Conservation (phyloP, 2,888 invertebrate species). For the Platycheirus rosarum region DNA sequence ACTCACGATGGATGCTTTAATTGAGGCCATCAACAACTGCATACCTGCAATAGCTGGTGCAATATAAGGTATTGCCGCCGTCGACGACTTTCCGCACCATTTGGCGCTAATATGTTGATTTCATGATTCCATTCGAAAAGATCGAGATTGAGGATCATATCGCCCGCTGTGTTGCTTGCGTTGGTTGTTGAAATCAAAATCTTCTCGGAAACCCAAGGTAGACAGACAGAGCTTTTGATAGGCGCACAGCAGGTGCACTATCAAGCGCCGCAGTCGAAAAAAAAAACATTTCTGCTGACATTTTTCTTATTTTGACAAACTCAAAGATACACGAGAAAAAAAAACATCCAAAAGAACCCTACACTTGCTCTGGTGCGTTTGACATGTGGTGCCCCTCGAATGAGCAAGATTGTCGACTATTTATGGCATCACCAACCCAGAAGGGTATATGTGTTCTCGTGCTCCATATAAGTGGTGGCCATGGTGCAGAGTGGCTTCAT, state of each 20-base stretch:
- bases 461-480: conserved; percentile 64
- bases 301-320: conserved; percentile 60
- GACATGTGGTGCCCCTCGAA: conserved; percentile 29
- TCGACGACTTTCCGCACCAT: conserved; percentile 53
- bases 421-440: conserved; percentile 61
- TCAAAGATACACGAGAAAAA: conserved; percentile 16
- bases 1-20: conserved; percentile 58
- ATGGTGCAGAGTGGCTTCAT: conserved; percentile 45
- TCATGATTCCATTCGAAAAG: conserved; percentile 46
- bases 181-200: conserved; percentile 46
- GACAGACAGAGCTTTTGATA: conserved; percentile 49
- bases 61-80: conserved; percentile 32
- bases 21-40: conserved; percentile 48
- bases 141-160: too few species aligned
- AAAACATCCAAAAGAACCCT: conserved; percentile 19
- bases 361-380: conserved; percentile 5
- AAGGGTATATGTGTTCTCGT: conserved; percentile 45
- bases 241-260: conserved; percentile 62
- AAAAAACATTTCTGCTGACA: conserved; percentile 49
- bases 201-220: conserved; percentile 11
- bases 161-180: conserved; percentile 30
- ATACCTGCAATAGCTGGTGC: conserved; percentile 52
- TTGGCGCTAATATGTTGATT: conserved; percentile 60
- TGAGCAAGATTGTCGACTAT: conserved; percentile 59
- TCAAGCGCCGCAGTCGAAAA: conserved; percentile 39